Evolutionary conservation across 2,113 vertebrate species (phyloP).

Genomic region (Hucho hucho): DNA sequence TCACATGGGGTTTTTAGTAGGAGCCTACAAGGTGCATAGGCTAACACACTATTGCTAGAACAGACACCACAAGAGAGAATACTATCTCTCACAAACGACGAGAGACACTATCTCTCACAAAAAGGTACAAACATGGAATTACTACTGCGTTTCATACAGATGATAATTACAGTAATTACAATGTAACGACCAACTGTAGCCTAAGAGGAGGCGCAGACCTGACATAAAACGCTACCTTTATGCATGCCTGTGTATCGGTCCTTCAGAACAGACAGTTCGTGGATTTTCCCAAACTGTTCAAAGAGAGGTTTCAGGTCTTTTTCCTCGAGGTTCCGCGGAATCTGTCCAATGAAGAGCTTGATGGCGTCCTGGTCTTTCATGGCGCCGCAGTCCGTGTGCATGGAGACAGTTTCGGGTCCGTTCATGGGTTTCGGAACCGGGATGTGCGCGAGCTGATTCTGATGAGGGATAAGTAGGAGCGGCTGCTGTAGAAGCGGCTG

Average conservation of each 20-base stretch:
- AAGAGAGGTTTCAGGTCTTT: constrained; percentile 4
- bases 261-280: constrained; percentile 1
- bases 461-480: constrained; percentile 20
- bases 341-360: constrained; percentile 3
- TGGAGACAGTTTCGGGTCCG: neutral
- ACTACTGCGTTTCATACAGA: too few relatives aligned
- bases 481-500: constrained; percentile 16
- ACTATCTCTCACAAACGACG: too few relatives aligned
- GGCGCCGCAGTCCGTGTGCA: neutral
- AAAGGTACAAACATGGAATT: too few relatives aligned
- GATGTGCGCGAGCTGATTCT: constrained; percentile 46
- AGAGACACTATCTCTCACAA: too few relatives aligned
- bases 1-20: too few relatives aligned
- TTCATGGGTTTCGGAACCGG: constrained; percentile 1
- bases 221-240: neutral
- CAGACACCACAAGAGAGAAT: too few relatives aligned
- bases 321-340: constrained; percentile 1
- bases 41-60: too few relatives aligned
- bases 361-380: constrained; percentile 3
- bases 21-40: too few relatives aligned
- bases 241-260: constrained; percentile 3
- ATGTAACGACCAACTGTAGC: too few relatives aligned
- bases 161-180: too few relatives aligned
- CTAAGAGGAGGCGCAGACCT: too few relatives aligned
- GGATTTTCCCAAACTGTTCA: neutral